A percentile compares a stretch with the other conserved stretches of the same genome.
phyloP scores from a whole-genome alignment of 2,888 invertebrate genomes.

The Microctonus aethiopoides region DNA sequence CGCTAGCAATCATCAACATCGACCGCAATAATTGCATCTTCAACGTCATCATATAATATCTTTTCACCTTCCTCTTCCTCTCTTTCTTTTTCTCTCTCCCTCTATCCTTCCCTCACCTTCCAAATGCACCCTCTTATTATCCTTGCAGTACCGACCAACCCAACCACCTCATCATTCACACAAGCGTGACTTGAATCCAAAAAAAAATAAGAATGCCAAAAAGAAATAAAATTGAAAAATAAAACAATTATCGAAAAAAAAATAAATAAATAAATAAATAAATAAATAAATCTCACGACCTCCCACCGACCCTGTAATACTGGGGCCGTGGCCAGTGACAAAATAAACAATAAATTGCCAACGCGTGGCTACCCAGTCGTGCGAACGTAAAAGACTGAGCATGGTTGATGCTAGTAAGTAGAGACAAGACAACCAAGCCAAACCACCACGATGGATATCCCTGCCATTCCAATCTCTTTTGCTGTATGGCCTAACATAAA shows the following conservation, averaged over 20 bases:
- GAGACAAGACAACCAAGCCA: constrained; percentile 17
- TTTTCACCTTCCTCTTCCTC: no score
- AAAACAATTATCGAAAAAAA: not conserved
- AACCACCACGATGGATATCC: constrained; percentile 34
- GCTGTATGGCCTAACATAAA: constrained; percentile 31
- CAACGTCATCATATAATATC: constrained; percentile 6
- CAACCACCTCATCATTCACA: constrained; percentile 5
- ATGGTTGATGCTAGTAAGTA: constrained; percentile 30
- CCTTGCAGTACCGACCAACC: not conserved
- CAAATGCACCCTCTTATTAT: not conserved
- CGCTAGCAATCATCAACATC: constrained; percentile 52
- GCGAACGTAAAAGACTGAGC: constrained; percentile 62
- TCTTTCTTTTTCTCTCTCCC: no score
- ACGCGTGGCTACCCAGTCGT: constrained; percentile 56
- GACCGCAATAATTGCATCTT: constrained; percentile 34
- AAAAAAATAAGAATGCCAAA: not conserved
- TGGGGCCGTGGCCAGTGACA: not conserved
- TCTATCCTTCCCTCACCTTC: not conserved
- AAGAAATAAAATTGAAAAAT: not conserved
- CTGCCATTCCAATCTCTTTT: constrained; percentile 49
- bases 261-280: no score
- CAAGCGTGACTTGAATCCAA: not conserved
- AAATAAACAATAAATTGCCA: not conserved
- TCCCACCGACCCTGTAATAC: constrained; percentile 12
- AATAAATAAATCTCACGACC: not conserved